Percentiles rank a stretch among this genome's conserved stretches.
Conservation (phyloP, 2,797 vertebrate genomes). For the Presbytis comata region DNA sequence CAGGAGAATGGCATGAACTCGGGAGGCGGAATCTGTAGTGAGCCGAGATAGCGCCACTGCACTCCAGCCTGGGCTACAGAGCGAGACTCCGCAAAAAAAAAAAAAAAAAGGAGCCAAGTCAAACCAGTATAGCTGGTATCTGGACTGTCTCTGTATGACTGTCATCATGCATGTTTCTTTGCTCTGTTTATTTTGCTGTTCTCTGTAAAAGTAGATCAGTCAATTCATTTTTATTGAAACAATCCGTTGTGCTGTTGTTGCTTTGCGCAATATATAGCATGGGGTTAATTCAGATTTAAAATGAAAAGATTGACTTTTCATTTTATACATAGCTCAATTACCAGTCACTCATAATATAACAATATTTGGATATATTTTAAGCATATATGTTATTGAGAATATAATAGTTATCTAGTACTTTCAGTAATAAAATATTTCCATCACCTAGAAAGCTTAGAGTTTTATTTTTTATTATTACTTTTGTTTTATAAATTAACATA, state of each 20-base stretch:
- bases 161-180: not conserved
- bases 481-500: not conserved
- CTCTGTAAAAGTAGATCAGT: not conserved
- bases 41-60: too few relatives aligned
- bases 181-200: not conserved
- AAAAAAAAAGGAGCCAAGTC: too few relatives aligned
- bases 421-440: constrained; percentile 7
- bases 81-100: accelerated
- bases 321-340: not conserved
- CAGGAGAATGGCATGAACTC: too few relatives aligned
- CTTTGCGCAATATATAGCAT: not conserved
- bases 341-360: not conserved
- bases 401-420: not conserved
- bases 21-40: too few relatives aligned
- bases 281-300: constrained; percentile 54
- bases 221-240: not conserved
- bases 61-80: too few relatives aligned
- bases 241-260: not conserved
- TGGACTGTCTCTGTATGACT: constrained; percentile 3
- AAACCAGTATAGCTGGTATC: constrained; percentile 36
- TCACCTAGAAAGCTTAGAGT: not conserved
- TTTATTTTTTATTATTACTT: constrained; percentile 2
- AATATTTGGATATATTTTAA: constrained; percentile 34
- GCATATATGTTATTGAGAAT: not conserved
- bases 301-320: constrained; percentile 6